Evolutionary conservation across 2,797 vertebrate species (phyloP).

Genomic region (Notolabrus celidotus): DNA sequence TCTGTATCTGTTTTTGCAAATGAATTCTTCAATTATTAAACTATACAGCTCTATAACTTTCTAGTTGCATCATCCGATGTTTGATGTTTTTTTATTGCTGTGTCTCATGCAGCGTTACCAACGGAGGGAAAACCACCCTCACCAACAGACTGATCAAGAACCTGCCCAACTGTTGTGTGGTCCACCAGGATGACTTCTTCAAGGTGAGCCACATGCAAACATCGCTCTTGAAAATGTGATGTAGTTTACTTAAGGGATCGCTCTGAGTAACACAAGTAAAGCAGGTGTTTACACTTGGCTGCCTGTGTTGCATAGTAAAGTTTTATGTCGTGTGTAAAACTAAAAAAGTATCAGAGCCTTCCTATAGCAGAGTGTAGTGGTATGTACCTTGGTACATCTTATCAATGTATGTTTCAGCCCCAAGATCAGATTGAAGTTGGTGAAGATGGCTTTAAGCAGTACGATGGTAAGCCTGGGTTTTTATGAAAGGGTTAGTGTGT

Average conservation of each 20-base stretch:
- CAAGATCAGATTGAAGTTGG: conserved; percentile 94
- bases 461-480: conserved; percentile 91
- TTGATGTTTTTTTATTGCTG: conserved; percentile 4
- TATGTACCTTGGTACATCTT: conserved; percentile 84
- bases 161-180: conserved; percentile 92
- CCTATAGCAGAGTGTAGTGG: conserved; percentile 71
- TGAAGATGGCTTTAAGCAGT: conserved; percentile 97
- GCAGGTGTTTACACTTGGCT: conserved; percentile 33
- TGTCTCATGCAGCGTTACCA: conserved; percentile 85
- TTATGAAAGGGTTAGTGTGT: conserved; percentile 66
- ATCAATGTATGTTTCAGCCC: conserved; percentile 91
- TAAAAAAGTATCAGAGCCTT: conserved; percentile 41
- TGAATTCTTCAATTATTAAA: too few species aligned
- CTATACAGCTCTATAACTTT: accelerated
- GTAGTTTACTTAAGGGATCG: conserved; percentile 11
- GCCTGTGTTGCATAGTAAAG: conserved; percentile 39
- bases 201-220: conserved; percentile 84
- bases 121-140: conserved; percentile 94
- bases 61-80: background rate
- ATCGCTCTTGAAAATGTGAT: background rate
- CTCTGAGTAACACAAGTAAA: conserved; percentile 17
- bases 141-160: conserved; percentile 86
- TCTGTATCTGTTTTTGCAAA: too few species aligned
- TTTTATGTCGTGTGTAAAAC: conserved; percentile 29
- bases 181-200: conserved; percentile 95